Conservation (phyloP, 2,888 invertebrate genomes). For the Drymonia ruficornis region DNA sequence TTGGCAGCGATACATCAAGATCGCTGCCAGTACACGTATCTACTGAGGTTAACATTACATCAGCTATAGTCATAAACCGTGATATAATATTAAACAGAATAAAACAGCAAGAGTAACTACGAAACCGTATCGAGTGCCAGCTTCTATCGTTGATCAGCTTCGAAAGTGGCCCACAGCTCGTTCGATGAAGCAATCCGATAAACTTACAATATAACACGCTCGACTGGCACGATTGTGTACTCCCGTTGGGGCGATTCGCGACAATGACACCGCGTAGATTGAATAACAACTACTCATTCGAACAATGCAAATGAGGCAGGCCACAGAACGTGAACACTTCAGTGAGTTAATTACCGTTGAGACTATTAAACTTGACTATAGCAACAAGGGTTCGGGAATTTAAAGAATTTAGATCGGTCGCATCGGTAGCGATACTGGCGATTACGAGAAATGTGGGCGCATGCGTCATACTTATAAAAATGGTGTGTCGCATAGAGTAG, state of each 20-base stretch:
- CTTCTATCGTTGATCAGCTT: constrained; percentile 36
- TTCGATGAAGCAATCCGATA: constrained; percentile 43
- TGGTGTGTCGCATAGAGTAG: constrained; percentile 45
- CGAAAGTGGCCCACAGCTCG: constrained; percentile 39
- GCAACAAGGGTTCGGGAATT: neutral
- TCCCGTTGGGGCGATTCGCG: constrained; percentile 42
- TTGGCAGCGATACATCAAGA: constrained; percentile 54
- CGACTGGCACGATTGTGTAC: constrained; percentile 40
- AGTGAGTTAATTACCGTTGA: constrained; percentile 21
- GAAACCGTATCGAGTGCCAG: neutral
- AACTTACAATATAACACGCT: constrained; percentile 37
- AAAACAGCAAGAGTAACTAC: neutral
- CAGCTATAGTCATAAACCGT: constrained; percentile 51
- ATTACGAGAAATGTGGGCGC: constrained; percentile 36
- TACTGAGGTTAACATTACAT: constrained; percentile 52
- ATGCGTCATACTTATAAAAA: constrained; percentile 67
- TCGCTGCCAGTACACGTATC: constrained; percentile 39
- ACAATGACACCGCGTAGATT: constrained; percentile 42
- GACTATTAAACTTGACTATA: neutral
- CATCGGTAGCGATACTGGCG: constrained; percentile 18
- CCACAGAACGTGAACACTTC: constrained; percentile 18
- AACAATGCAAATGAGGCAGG: constrained; percentile 38
- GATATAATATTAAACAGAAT: constrained; percentile 26
- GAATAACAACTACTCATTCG: constrained; percentile 47
- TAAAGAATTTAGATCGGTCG: neutral